phyloP scores from a whole-genome alignment of 2,888 invertebrate species.

The Tetheella fluctuosa region DNA sequence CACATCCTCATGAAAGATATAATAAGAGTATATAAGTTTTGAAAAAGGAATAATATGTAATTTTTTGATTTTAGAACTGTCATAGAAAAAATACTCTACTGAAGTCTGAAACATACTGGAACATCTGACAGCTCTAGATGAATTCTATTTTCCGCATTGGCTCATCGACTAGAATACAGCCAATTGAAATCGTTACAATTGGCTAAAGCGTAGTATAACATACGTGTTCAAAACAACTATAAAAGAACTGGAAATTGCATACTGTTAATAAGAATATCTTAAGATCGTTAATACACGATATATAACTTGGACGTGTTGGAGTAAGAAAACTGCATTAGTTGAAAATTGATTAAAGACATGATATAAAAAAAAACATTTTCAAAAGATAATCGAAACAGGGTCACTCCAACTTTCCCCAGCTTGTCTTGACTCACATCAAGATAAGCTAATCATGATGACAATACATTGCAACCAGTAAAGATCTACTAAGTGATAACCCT shows the following conservation, averaged over 20 bases:
- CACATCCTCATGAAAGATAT: neutral
- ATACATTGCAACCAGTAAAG: too few relatives aligned
- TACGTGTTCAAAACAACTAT: neutral
- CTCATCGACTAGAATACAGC: constrained; percentile 11
- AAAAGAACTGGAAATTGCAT: neutral
- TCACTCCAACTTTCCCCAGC: too few relatives aligned
- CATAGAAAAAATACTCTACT: neutral
- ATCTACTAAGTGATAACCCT: too few relatives aligned
- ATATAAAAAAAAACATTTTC: too few relatives aligned
- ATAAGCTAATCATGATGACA: neutral
- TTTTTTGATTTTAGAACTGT: neutral
- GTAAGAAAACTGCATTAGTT: neutral
- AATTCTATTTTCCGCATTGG: constrained; percentile 12
- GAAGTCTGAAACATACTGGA: neutral
- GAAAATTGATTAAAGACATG: too few relatives aligned
- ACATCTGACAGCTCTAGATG: neutral
- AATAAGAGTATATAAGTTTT: neutral
- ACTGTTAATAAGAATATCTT: neutral
- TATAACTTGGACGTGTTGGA: neutral
- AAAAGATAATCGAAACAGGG: too few relatives aligned
- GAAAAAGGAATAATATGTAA: neutral
- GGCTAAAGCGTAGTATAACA: too few relatives aligned
- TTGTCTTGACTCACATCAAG: too few relatives aligned
- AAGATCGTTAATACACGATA: neutral
- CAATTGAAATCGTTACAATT: neutral